These are phyloP conservation scores for Spialia ferax DNA, from an alignment of 2,888 invertebrate genomes.

Conservation along the genomic window DNA sequence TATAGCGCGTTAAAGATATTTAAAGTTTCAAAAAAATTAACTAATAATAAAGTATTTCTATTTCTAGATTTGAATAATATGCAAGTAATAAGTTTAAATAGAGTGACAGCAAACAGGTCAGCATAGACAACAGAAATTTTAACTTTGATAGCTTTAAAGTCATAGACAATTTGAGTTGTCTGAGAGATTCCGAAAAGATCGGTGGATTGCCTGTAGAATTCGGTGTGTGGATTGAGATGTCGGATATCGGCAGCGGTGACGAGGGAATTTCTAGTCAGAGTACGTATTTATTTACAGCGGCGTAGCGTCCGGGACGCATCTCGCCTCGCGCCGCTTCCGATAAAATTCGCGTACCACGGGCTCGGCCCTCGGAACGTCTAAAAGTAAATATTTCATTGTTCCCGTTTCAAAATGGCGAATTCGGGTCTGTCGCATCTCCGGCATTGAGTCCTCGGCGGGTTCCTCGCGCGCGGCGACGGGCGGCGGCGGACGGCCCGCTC, in stretches of 20 bases:
- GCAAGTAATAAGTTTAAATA: neutral
- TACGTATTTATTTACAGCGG: slow-evolving; percentile 85
- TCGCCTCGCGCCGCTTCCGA: slow-evolving; percentile 61
- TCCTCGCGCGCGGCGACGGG: slow-evolving; percentile 56
- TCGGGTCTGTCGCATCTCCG: slow-evolving; percentile 61
- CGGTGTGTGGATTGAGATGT: slow-evolving; percentile 89
- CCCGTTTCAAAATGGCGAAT: slow-evolving; percentile 86
- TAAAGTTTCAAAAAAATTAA: no score
- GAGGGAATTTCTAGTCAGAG: slow-evolving; percentile 93
- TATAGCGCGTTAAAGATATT: no score
- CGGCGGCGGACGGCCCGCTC: slow-evolving; percentile 62
- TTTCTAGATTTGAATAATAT: neutral
- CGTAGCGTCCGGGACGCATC: slow-evolving; percentile 55
- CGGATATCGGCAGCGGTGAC: slow-evolving; percentile 93
- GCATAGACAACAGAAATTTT: slow-evolving; percentile 46
- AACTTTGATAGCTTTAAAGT: slow-evolving; percentile 70
- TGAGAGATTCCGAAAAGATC: slow-evolving; percentile 76
- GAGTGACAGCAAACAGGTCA: slow-evolving; percentile 21
- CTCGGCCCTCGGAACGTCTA: slow-evolving; percentile 67
- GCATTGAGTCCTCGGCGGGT: slow-evolving; percentile 53
- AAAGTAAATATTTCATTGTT: slow-evolving; percentile 86
- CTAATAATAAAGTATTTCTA: neutral
- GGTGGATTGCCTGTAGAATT: slow-evolving; percentile 82
- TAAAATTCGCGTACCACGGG: slow-evolving; percentile 60
- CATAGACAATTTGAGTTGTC: slow-evolving; percentile 79